A percentile compares a stretch with the other conserved stretches of the same genome.
These are phyloP conservation scores for Platysternon megacephalum DNA, from an alignment of 2,113 vertebrate genomes.

Conservation along the genomic window DNA sequence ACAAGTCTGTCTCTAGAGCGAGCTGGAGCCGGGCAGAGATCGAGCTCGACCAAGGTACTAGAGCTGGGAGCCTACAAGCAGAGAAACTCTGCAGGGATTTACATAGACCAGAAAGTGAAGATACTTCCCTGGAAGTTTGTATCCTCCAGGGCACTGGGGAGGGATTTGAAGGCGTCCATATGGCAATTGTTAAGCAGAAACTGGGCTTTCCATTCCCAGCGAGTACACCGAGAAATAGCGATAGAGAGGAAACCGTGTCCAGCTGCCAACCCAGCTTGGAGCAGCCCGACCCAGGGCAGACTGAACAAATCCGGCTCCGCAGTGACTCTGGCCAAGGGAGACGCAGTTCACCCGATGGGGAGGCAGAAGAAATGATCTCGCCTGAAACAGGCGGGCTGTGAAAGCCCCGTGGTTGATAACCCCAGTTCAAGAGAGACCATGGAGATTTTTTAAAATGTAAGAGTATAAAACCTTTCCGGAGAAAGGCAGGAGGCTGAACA, in stretches of 20 bases:
- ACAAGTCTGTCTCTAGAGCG: background rate
- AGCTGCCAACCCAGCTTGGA: background rate
- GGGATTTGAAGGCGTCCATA: background rate
- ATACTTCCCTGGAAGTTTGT: background rate
- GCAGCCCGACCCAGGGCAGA: too few relatives aligned
- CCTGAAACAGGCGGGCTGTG: constrained; percentile 41
- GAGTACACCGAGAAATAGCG: too few relatives aligned
- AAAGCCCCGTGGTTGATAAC: background rate
- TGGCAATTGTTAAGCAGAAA: background rate
- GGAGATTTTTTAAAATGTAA: background rate
- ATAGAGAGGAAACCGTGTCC: background rate
- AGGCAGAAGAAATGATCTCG: constrained; percentile 50
- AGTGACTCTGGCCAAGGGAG: constrained; percentile 23
- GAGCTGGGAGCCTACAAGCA: background rate
- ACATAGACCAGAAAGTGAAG: background rate
- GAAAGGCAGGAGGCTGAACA: background rate
- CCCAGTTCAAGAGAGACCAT: background rate
- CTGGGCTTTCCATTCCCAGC: background rate
- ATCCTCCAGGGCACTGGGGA: too few relatives aligned
- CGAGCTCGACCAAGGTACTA: background rate
- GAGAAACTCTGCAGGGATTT: background rate
- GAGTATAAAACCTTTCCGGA: background rate
- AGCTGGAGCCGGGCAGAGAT: background rate
- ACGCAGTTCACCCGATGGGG: constrained; percentile 26
- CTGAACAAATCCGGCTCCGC: background rate